A percentile compares a stretch with the other conserved stretches of the same genome.
Conservation (phyloP, 2,797 vertebrate genomes). For the Sebastes vulpes region DNA sequence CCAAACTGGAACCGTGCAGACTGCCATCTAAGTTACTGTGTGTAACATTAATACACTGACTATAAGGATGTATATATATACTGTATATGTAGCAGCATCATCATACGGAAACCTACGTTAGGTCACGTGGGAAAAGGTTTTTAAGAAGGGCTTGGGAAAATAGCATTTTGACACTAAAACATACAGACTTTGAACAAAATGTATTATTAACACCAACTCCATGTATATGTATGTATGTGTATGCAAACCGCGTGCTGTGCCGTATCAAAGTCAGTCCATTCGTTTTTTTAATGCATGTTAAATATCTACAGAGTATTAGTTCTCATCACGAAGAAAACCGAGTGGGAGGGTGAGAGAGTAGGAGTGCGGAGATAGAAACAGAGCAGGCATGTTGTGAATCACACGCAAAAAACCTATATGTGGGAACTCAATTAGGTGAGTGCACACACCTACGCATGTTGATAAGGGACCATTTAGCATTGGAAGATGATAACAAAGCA, state of each 20-base stretch:
- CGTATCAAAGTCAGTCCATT: neutral
- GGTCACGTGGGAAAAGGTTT: no score
- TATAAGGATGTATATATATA: no score
- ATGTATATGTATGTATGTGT: neutral
- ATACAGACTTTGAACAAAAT: no score
- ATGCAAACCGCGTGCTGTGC: neutral
- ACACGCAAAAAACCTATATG: constrained; percentile 50
- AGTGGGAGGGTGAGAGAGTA: constrained; percentile 34
- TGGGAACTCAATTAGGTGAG: constrained; percentile 36
- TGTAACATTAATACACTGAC: no score
- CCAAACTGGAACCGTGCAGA: no score
- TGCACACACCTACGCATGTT: constrained; percentile 32
- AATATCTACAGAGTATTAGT: neutral
- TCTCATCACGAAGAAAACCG: neutral
- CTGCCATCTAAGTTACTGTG: no score
- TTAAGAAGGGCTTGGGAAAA: no score
- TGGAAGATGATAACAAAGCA: constrained; percentile 14
- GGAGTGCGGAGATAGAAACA: constrained; percentile 23
- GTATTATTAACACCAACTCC: neutral
- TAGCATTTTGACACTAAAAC: no score
- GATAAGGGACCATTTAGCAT: constrained; percentile 37
- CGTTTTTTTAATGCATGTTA: constrained; percentile 1
- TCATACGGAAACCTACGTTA: no score
- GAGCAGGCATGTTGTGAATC: constrained; percentile 45
- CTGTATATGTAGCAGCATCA: no score